Base-by-base conservation (phyloP, 2,797 vertebrate species). In the Sternarchorhynchus goeldii region DNA sequence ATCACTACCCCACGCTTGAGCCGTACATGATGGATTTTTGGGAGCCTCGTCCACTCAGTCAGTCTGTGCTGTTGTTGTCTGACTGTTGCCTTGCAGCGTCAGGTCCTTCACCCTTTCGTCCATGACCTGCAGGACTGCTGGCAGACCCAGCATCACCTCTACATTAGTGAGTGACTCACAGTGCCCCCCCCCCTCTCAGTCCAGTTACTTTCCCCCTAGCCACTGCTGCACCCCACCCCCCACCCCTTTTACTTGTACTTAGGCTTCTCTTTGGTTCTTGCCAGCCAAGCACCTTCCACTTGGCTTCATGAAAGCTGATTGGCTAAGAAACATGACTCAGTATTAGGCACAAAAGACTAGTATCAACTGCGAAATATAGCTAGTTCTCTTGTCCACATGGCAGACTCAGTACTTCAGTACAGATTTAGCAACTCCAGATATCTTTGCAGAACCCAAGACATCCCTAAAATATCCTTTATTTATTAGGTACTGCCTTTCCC, bases 111-210 rank as follows among this genome's bases (percentile, higher is more conserved):
- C 90, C 96, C 96, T 64, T 99, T 99, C 87, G 90, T 98, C 87
- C 96, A 97, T 59, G 90, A 95, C 88, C 94, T 98, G 77, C 93
- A 95, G 90, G 96, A 97, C 91, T 98, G 95, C 91, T 98, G 97
- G 97, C 97, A 98, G 94, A 97, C 96, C 77, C 95, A 95, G 90
- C 91, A 92, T 81, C 95, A 98, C 85, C 94, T 98, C 91, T 98
- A 96, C 92, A 97, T 98, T 95, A 97, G 97, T 98, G 95, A 98
- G 97, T 97, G 91, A 91, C 87, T 80, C 84, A 90, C 88, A 88
- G 84, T 83, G 50, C 70, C 62, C 70, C 79, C 81, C 82, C 82
- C 41, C 72, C 70, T 20, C 14, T 55, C 10, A 12, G 68, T 16
- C 20, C 79, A 58, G 77, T 71, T 60, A 41, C 65, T 39, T 2